Percentiles rank a stretch among this genome's conserved stretches.
These are phyloP conservation scores for Equus przewalskii DNA, from an alignment of 2,113 vertebrate species.

Conservation along the genomic window DNA sequence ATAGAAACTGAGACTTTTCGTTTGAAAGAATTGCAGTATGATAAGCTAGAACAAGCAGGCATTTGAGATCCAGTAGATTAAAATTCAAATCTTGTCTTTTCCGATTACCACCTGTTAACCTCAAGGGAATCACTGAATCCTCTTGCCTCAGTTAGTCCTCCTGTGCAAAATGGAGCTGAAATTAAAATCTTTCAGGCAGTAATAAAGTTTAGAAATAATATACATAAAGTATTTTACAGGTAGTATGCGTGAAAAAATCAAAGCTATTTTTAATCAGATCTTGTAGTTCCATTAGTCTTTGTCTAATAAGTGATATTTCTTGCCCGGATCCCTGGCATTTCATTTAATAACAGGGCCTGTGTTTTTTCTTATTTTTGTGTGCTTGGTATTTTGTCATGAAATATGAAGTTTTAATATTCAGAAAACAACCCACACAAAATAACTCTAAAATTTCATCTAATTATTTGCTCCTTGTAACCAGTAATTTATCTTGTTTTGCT, in stretches of 20 bases:
- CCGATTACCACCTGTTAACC: neutral
- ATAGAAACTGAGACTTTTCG: neutral
- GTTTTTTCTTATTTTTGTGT: slow-evolving; percentile 32
- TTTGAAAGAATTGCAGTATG: neutral
- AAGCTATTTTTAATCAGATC: slow-evolving; percentile 41
- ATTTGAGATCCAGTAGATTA: neutral
- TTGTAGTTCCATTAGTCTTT: slow-evolving; percentile 13
- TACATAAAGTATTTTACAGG: neutral
- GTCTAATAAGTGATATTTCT: slow-evolving; percentile 17
- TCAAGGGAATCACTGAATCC: neutral
- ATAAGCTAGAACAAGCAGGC: neutral
- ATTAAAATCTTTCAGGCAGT: neutral
- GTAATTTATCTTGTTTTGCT: slow-evolving; percentile 33
- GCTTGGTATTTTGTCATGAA: slow-evolving; percentile 48
- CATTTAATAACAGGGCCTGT: neutral
- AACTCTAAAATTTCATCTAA: slow-evolving; percentile 35
- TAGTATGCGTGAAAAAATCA: neutral
- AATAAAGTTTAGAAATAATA: slow-evolving; percentile 1
- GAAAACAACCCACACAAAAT: neutral
- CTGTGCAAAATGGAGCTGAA: neutral
- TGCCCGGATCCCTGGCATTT: neutral
- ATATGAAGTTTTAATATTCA: neutral
- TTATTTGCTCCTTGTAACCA: slow-evolving; percentile 30
- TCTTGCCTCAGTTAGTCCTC: neutral
- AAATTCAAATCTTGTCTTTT: neutral